Evolutionary conservation across 2,888 invertebrate genomes (phyloP).

Genomic region (Lysandra coridon): DNA sequence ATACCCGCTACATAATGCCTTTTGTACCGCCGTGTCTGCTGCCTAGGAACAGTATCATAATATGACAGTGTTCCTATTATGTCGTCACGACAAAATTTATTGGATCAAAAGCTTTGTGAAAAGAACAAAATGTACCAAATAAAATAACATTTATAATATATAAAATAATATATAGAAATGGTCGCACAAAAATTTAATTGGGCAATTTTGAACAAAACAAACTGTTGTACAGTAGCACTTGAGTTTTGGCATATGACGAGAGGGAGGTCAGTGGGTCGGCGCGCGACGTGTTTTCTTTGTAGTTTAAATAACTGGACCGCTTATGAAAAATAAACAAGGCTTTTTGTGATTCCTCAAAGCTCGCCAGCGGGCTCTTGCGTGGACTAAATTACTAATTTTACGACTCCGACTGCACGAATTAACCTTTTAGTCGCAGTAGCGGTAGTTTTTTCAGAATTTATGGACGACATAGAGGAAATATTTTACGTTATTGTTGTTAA

Average conservation of each 20-base stretch:
- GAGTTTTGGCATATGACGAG: slow-evolving; percentile 18
- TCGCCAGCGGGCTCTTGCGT: background rate
- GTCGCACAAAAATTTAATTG: slow-evolving; percentile 7
- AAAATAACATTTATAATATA: background rate
- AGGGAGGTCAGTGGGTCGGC: slow-evolving; percentile 19
- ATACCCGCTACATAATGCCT: background rate
- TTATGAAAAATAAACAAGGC: slow-evolving; percentile 29
- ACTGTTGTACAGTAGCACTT: slow-evolving; percentile 4
- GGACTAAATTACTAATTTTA: slow-evolving; percentile 24
- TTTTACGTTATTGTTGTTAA: background rate
- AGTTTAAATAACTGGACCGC: slow-evolving; percentile 30
- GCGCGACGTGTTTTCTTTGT: slow-evolving; percentile 19
- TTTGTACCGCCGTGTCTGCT: background rate
- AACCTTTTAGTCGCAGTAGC: background rate
- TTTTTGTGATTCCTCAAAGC: slow-evolving; percentile 23
- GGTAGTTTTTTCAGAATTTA: background rate
- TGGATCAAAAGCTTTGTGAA: background rate
- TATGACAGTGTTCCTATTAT: background rate
- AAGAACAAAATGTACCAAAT: background rate
- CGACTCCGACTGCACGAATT: background rate
- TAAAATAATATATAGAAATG: background rate
- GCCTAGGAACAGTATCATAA: background rate
- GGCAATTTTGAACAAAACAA: slow-evolving; percentile 11
- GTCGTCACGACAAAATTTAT: background rate
- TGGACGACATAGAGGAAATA: background rate